Conservation (phyloP, 2,113 vertebrate genomes). For the Recurvirostra avosetta region DNA sequence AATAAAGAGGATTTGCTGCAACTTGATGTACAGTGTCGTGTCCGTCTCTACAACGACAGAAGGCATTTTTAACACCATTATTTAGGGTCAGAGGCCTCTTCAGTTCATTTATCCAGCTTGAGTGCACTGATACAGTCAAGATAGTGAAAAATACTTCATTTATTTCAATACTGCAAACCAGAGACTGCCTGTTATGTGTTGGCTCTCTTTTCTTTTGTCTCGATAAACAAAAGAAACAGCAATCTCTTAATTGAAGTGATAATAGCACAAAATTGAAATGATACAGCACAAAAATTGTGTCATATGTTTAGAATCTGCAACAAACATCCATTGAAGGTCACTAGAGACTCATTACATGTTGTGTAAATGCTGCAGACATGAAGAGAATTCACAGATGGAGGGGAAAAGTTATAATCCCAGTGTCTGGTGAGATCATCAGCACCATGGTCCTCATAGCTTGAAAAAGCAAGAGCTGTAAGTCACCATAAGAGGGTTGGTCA, state of each 20-base stretch:
- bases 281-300: not conserved
- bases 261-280: not conserved
- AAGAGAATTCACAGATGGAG: not conserved
- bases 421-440: not conserved
- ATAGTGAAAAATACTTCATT: not conserved
- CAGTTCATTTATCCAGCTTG: not conserved
- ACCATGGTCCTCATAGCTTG: not conserved
- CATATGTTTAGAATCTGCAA: not conserved
- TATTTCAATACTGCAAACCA: not conserved
- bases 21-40: no score
- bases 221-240: not conserved
- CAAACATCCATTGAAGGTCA: not conserved
- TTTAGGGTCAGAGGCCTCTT: not conserved
- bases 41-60: no score
- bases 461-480: not conserved
- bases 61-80: not conserved
- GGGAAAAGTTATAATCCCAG: not conserved
- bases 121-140: not conserved
- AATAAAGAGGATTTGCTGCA: no score
- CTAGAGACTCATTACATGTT: not conserved
- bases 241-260: not conserved
- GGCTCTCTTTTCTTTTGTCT: not conserved
- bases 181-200: not conserved
- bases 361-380: not conserved
- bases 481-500: not conserved